Evolutionary conservation across 1,140 invertebrate species (phyloP), one percentile per base, ranked within the genome.

Genomic region (Zaprionus africanus): DNA sequence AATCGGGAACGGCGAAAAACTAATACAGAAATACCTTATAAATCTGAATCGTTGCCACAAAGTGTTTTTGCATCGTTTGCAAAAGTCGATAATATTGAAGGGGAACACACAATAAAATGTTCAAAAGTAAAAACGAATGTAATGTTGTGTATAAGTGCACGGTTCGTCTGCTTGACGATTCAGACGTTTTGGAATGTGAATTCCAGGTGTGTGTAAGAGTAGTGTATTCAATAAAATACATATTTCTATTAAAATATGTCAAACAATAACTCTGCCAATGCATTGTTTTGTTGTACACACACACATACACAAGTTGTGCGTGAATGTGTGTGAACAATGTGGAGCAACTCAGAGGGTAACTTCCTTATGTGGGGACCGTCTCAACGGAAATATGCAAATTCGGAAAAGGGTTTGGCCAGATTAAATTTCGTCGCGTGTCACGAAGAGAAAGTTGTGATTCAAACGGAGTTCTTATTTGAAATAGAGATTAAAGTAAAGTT

Each of bases 121-220:
- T 94, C 78, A 94, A 94, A 93, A 94, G 93, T 83, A 94, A 97
- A 94, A 97, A 96, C 94, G 97, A 98, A 94, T 94, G 96, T 81
- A 96, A 96, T 93, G 95, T 96, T 94, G 96, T 97, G 93, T 97
- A 97, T 94, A 98, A 98, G 94, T 98, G 98, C 94, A 98, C 97
- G 76, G 96, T 99, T 76, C 95, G 98, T 85, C 95, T 99, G 77
- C 94, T 99, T 81, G 98, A 99, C 93, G 98, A 99, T 94, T 96
- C 97, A 73, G 98, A 99, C 94, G 96, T 98, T 82, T 94, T 99
- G 87, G 96, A 98, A 94, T 97, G 97, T 93, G 97, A 98, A 95
- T 99, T 99, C 95, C 97, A 98, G 95, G 98, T 98, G 93, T 94
- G 69, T 38, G n/a, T 46, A n/a, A n/a, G 17, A 9, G 7, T 34